Evolutionary conservation across 1,140 invertebrate species (phyloP).

Genomic region (Tetraneura akinire): DNA sequence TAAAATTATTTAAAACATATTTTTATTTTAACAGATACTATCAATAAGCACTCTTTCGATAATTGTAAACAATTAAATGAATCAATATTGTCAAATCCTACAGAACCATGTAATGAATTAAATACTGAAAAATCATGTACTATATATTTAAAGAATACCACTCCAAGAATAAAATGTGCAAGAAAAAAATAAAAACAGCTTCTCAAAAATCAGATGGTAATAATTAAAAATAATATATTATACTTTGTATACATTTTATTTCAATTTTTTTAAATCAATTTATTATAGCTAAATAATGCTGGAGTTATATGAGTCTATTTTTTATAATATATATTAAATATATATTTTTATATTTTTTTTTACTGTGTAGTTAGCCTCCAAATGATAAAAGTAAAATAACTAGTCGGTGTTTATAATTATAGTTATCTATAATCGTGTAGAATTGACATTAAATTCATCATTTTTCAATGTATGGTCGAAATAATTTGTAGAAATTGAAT

Average conservation of each 20-base stretch:
- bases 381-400: too few relatives aligned
- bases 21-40: conserved; percentile 1
- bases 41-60: not conserved
- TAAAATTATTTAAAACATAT: too few relatives aligned
- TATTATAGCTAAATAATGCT: too few relatives aligned
- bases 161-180: not conserved
- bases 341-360: too few relatives aligned
- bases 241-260: not conserved
- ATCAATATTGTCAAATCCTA: not conserved
- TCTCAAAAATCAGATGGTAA: not conserved
- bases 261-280: not conserved
- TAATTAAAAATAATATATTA: not conserved
- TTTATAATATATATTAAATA: too few relatives aligned
- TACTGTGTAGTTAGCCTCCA: too few relatives aligned
- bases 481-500: too few relatives aligned
- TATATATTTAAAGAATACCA: not conserved
- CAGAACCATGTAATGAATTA: not conserved
- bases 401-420: too few relatives aligned
- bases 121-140: not conserved
- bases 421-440: too few relatives aligned
- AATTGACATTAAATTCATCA: too few relatives aligned
- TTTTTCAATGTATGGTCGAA: too few relatives aligned
- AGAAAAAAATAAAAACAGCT: not conserved
- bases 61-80: not conserved
- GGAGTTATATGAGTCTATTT: too few relatives aligned